phyloP scores from a whole-genome alignment of 2,113 vertebrate species.

The Antigone vipio region DNA sequence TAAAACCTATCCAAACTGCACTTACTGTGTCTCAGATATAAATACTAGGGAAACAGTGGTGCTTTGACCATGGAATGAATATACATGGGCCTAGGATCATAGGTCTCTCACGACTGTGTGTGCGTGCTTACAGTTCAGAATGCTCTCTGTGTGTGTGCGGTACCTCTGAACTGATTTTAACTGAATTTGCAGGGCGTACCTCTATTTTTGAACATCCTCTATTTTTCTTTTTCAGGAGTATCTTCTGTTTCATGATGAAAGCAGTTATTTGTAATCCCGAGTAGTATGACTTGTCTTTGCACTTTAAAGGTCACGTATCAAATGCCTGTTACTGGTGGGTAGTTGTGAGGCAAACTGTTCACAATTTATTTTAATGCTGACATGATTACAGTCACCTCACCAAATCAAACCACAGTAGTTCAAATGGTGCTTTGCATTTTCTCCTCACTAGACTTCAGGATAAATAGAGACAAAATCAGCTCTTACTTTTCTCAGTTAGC shows the following conservation, averaged over 20 bases:
- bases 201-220: not conserved
- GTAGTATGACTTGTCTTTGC: not conserved
- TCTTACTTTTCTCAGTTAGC: not conserved
- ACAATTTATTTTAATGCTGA: not conserved
- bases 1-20: not conserved
- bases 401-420: not conserved
- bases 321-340: not conserved
- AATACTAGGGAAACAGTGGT: not conserved
- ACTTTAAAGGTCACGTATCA: not conserved
- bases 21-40: not conserved
- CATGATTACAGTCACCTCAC: not conserved
- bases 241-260: not conserved
- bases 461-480: not conserved
- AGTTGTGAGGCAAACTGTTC: not conserved
- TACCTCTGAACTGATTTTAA: not conserved
- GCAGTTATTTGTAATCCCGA: not conserved
- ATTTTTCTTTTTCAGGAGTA: not conserved
- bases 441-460: not conserved
- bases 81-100: too few species aligned
- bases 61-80: not conserved
- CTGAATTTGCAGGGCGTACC: not conserved
- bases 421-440: not conserved
- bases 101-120: not conserved
- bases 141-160: not conserved
- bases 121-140: not conserved